Percentiles rank a stretch among this genome's conserved stretches.
phyloP scores from a whole-genome alignment of 1,140 invertebrate species.

The Teleogryllus occipitalis region DNA sequence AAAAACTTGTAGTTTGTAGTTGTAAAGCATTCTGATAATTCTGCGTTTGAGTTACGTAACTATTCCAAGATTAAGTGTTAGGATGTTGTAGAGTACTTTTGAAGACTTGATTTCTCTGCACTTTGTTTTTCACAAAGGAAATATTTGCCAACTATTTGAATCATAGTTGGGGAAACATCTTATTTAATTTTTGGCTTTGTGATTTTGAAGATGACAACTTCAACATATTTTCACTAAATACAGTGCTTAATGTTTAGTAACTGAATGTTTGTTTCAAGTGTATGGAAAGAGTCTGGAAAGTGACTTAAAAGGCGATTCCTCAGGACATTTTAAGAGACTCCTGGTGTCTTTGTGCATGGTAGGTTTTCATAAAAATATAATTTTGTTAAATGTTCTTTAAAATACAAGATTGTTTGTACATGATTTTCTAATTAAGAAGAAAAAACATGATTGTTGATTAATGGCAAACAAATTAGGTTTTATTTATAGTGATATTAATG shows the following conservation, averaged over 20 bases:
- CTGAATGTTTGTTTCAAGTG: slow-evolving; percentile 41
- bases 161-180: background rate
- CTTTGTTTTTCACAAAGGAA: too few species aligned
- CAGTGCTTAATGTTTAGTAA: background rate
- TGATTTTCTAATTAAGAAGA: background rate
- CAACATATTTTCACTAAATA: too few species aligned
- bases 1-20: too few species aligned
- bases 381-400: background rate
- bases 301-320: slow-evolving; percentile 87
- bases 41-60: too few species aligned
- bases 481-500: background rate
- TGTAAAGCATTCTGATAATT: too few species aligned
- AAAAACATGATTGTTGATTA: background rate
- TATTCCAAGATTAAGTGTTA: too few species aligned
- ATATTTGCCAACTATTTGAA: background rate
- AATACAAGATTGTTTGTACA: background rate
- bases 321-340: slow-evolving; percentile 86
- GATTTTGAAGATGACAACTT: background rate
- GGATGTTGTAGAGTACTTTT: too few species aligned
- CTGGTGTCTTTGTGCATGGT: slow-evolving; percentile 64
- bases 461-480: background rate
- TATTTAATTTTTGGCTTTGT: background rate
- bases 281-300: slow-evolving; percentile 77
- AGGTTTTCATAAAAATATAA: slow-evolving; percentile 21
- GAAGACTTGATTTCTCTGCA: too few species aligned